Conservation (phyloP, 2,113 vertebrate species). For the Willisornis vidua region DNA sequence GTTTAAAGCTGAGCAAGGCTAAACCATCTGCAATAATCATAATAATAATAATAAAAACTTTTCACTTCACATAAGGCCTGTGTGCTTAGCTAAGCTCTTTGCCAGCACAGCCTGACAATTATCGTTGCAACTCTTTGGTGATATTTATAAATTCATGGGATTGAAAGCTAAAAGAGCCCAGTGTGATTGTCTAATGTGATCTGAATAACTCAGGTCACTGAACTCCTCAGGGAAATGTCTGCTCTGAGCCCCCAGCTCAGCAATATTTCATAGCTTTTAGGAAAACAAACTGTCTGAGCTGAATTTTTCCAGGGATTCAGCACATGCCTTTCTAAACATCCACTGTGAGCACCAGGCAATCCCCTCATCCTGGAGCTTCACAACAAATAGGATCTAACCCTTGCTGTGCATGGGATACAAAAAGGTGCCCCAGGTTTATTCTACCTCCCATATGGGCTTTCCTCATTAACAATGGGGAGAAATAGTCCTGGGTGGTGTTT, state of each 20-base stretch:
- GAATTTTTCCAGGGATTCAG: conserved; percentile 18
- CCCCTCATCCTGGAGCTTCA: not conserved
- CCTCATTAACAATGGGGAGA: not conserved
- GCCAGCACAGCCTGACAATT: conserved; percentile 4
- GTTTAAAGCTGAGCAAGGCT: not conserved
- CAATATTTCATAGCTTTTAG: not conserved
- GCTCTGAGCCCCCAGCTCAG: conserved; percentile 8
- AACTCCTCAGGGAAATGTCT: not conserved
- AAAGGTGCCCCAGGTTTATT: fast-evolving
- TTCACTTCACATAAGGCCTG: not conserved
- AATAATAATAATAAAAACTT: not conserved
- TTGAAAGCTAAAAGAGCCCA: not conserved
- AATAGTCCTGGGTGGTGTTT: not conserved
- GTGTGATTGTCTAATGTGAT: not conserved
- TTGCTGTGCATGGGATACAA: not conserved
- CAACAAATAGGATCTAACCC: not conserved
- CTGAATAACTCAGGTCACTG: conserved; percentile 36
- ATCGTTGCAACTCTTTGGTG: not conserved
- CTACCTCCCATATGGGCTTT: not conserved
- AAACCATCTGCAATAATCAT: not conserved
- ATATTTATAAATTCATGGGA: conserved; percentile 38
- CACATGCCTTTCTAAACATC: not conserved
- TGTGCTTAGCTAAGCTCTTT: conserved; percentile 43
- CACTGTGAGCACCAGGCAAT: not conserved
- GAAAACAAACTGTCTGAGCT: conserved; percentile 11